Base-by-base conservation (phyloP, 2,797 vertebrate genomes). In the Pangasius krempfi region DNA sequence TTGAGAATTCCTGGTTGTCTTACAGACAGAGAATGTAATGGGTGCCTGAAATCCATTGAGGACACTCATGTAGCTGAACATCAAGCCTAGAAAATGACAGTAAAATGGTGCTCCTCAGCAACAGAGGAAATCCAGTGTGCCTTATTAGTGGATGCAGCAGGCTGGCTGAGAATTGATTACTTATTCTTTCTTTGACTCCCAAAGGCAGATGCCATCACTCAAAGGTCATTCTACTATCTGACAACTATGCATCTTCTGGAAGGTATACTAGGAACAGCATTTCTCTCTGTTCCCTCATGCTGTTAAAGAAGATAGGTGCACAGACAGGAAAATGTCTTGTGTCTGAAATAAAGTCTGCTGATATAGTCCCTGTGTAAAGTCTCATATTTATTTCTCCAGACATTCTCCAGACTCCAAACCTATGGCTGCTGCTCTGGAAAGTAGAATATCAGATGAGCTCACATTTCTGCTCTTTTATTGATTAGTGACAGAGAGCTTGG, bases 91-190 rank as follows among this genome's bases (percentile, higher is more conserved):
- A 86, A 25, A 82, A 84, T 52, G 73, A 73, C 16, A 60, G 86
- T 79, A 89, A 78, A 47, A 47, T 64, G 80, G 30, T 85, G 72
- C 78, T 91, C 75, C 70, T 70, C 8, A 3, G 78, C 86, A 86
- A 88, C 76, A 78, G 56, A 89, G 78, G 85, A 88, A 87, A 88
- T 86, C 75, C 70, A 78, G 86, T 12, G 54, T 83, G 75, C 62
- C 88, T 89, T 90, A 89, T 92, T 91, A 91, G 88, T 88, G 86
- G 80, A 88, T 89, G 66, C 81, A 89, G 58, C 16, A 66, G 75
- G 80, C 70, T 86, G 81, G 86, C 83, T 86, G 78, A 88, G 70
- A 86, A 89, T 89, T 88, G 84, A 90, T 92, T 80, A 85, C 84
- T 85, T 87, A 88, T 86, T 89, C 54, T 70, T 58, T 54, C 44